phyloP scores from a whole-genome alignment of 2,113 vertebrate genomes.

The Neopipo cinnamomea region DNA sequence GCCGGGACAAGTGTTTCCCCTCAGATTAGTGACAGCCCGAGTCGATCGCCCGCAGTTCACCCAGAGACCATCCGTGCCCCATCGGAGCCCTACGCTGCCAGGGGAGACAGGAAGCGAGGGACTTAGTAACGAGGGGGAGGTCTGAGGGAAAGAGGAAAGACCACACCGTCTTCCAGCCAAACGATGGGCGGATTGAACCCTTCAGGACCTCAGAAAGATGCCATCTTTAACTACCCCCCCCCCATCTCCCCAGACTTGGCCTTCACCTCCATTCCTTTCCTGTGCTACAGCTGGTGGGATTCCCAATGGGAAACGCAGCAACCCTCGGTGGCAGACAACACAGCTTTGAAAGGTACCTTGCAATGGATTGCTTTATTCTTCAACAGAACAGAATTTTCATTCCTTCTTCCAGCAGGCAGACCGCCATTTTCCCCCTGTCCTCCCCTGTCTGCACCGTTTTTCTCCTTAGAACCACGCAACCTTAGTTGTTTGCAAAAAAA shows the following conservation, averaged over 20 bases:
- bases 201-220: accelerated
- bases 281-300: accelerated
- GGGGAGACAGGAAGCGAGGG: accelerated
- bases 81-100: not conserved
- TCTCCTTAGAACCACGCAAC: accelerated
- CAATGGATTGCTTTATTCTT: not conserved
- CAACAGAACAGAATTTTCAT: not conserved
- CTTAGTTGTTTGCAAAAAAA: not conserved
- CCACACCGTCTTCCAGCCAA: accelerated
- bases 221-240: accelerated
- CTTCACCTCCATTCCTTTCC: not conserved
- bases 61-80: too few relatives aligned
- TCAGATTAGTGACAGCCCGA: not conserved
- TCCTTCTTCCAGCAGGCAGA: not conserved
- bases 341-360: too few relatives aligned
- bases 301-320: accelerated
- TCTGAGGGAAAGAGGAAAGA: not conserved
- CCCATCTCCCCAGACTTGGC: not conserved
- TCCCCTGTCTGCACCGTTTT: not conserved
- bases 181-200: accelerated
- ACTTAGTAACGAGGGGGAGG: accelerated
- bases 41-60: too few relatives aligned
- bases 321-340: accelerated
- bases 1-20: accelerated
- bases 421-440: too few relatives aligned